Evolutionary conservation across 2,797 vertebrate species (phyloP), one percentile per base, ranked within the genome.

Genomic region (Triplophysa bombifrons): DNA sequence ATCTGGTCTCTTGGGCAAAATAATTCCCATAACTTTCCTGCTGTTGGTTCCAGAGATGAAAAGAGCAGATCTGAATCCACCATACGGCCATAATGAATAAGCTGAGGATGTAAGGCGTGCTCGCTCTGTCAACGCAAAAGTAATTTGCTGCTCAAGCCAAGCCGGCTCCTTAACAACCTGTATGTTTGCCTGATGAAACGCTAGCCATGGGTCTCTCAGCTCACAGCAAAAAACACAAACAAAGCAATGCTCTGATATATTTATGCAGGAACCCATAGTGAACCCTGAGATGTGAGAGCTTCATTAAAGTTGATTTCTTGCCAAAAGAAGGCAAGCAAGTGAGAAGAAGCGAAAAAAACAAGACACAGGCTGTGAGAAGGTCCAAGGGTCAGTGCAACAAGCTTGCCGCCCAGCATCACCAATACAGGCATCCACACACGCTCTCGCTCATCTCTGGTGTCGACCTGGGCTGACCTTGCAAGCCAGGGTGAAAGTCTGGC

Each of bases 1-100:
- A 56, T 65, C 82, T 76, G 82, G 76, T 56, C 85, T 84, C 82
- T 84, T 83, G 80, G 82, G 63, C 81, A 38, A 87, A 85, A 89
- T 88, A 86, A 81, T 86, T 86, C 87, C 76, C 83, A 86, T 73
- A 89, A 89, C 88, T 83, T 70, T 74, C 83, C 85, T 38, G 81
- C 87, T 88, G 89, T 89, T 77, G 76, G 86, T 87, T 88, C 80
- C 86, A 84, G 66, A 78, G 74, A 65, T 46, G 48, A 83, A 82
- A 79, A 58, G 48, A 70, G 74, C 34, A 87, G 85, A 85, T 88
- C 86, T 86, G 85, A 91, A 90, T 90, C 88, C 86, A 88, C 87
- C 73, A 82, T 75, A 68, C 78, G 70, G 53, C 69, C 53, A 41
- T 74, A 76, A 68, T 81, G 68, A 82, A 86, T 78, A 78, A 72